Evolutionary conservation across 2,797 vertebrate genomes (phyloP).

Genomic region (Liasis olivaceus): DNA sequence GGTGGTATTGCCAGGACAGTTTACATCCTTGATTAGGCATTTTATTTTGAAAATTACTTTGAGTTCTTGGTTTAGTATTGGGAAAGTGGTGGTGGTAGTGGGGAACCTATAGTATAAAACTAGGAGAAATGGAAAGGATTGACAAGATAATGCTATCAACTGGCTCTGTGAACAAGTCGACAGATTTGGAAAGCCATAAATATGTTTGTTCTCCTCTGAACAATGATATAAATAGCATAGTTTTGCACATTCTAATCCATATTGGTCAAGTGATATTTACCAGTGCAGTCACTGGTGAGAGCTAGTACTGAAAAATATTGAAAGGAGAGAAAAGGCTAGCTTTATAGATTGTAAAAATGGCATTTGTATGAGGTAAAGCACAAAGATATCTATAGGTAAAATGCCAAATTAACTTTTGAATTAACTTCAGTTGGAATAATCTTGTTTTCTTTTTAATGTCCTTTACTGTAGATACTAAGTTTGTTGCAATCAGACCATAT

Average conservation of each 20-base stretch:
- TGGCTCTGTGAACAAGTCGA: neutral
- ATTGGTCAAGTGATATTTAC: slow-evolving; percentile 8
- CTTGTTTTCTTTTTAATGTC: neutral
- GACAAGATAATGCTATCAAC: neutral
- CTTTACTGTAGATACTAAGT: neutral
- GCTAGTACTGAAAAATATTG: neutral
- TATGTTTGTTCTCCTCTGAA: neutral
- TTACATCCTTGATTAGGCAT: neutral
- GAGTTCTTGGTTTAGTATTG: neutral
- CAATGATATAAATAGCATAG: slow-evolving; percentile 11
- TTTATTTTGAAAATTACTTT: neutral
- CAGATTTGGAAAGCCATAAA: slow-evolving; percentile 9
- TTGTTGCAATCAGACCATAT: slow-evolving; percentile 10
- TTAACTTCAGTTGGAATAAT: slow-evolving; percentile 15
- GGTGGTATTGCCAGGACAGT: neutral
- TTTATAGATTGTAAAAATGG: slow-evolving; percentile 2
- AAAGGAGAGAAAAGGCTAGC: slow-evolving; percentile 7
- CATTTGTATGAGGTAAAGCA: neutral
- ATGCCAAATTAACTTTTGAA: neutral
- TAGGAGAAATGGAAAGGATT: neutral
- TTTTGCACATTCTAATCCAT: slow-evolving; percentile 6
- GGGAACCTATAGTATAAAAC: neutral
- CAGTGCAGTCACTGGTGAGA: neutral
- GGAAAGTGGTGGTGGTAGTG: neutral
- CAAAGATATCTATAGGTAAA: slow-evolving; percentile 1